A percentile compares a stretch with the other conserved stretches of the same genome.
Conservation (phyloP, 2,113 vertebrate genomes). For the Tor tambroides region DNA sequence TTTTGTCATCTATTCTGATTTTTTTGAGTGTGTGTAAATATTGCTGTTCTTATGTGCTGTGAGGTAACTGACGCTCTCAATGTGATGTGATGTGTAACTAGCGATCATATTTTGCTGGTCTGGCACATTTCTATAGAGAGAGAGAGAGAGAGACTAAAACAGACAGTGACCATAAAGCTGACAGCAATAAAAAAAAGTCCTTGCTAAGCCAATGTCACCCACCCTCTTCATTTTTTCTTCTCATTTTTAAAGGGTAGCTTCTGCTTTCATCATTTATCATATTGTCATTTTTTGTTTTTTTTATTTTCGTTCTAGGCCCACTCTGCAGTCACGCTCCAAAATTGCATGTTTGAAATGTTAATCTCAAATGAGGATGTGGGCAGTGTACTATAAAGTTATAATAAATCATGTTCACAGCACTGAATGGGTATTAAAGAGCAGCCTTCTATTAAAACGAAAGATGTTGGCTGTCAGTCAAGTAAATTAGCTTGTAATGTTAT, state of each 20-base stretch:
- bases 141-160: neutral
- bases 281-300: neutral
- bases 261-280: constrained; percentile 16
- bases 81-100: constrained; percentile 30
- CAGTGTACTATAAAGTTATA: constrained; percentile 13
- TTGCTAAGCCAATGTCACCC: constrained; percentile 14
- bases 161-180: neutral
- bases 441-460: neutral
- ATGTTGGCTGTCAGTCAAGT: neutral
- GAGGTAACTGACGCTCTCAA: neutral
- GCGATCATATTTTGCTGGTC: constrained; percentile 25
- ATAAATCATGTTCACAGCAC: neutral
- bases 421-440: neutral
- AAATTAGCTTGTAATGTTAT: neutral
- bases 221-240: neutral
- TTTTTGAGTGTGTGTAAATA: neutral
- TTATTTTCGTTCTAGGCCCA: neutral
- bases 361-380: neutral
- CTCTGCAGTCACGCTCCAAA: neutral
- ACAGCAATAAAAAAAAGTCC: neutral
- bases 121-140: neutral
- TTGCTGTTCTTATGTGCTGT: neutral
- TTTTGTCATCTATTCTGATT: neutral
- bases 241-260: neutral
- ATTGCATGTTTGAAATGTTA: neutral